phyloP scores from a whole-genome alignment of 2,113 vertebrate species.

The Lepisosteus osseus region DNA sequence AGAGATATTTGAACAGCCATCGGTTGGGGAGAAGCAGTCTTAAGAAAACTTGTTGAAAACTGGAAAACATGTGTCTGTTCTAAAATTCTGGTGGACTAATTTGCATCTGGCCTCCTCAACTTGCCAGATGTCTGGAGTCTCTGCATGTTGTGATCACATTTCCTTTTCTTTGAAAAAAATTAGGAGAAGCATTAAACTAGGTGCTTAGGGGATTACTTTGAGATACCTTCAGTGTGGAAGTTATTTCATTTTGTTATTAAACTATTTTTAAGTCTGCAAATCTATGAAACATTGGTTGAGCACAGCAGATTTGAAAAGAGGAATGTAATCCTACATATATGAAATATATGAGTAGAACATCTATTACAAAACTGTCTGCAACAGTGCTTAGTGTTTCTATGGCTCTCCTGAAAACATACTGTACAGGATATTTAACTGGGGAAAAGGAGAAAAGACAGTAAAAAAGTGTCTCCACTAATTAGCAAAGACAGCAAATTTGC shows the following conservation, averaged over 20 bases:
- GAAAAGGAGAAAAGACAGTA: too few relatives aligned
- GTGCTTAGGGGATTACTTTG: too few relatives aligned
- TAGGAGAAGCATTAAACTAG: slow-evolving; percentile 12
- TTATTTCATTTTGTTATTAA: too few relatives aligned
- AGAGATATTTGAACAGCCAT: background rate
- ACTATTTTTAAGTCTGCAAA: slow-evolving; percentile 32
- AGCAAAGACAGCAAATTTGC: background rate
- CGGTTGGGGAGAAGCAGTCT: slow-evolving; percentile 16
- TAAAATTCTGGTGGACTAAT: slow-evolving; percentile 25
- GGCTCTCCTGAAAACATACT: too few relatives aligned
- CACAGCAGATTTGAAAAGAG: too few relatives aligned
- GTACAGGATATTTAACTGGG: too few relatives aligned
- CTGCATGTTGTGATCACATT: slow-evolving; percentile 21
- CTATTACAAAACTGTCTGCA: slow-evolving; percentile 48
- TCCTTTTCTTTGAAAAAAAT: slow-evolving; percentile 19
- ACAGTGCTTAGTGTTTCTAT: slow-evolving; percentile 9
- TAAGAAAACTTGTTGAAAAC: slow-evolving; percentile 14
- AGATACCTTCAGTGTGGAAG: too few relatives aligned
- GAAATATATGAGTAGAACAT: slow-evolving; percentile 37
- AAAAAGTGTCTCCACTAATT: background rate
- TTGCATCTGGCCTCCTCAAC: slow-evolving; percentile 18
- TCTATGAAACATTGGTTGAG: slow-evolving; percentile 17
- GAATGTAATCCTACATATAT: slow-evolving; percentile 53
- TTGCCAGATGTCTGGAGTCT: slow-evolving; percentile 33
- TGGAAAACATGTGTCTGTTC: background rate